Evolutionary conservation across 2,797 vertebrate species (phyloP), one percentile per base, ranked within the genome.

Genomic region (Prionace glauca): DNA sequence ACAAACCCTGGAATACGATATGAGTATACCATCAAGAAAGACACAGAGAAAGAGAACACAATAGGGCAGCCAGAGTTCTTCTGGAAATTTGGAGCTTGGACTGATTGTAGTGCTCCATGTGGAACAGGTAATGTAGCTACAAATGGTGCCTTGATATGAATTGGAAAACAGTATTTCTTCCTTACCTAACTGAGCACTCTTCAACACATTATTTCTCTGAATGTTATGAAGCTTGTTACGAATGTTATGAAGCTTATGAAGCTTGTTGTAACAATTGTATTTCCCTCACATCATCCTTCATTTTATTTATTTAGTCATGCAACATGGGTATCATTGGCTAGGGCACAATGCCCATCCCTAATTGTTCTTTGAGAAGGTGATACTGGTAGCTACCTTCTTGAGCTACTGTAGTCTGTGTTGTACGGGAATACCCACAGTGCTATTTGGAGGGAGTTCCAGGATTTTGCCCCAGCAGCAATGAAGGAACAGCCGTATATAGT

Each of bases 71-170:
- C 97, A 0, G 96, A 98, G 69, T 99, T 98, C 96, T 97, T 96
- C 94, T 99, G 99, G 99, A 98, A 98, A 91, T 98, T 98, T 0
- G 98, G 99, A 96, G 98, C 96, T 1, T 99, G 99, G 99, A 98
- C 98, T 0, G 97, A 98, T 96, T 99, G 99, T 97, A 99, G 98
- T 96, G 97, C 98, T 91, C 98, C 98, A 0, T 99, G 99, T 97
- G 99, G 99, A 94, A 96, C 97, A 96, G 99, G 99, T 99, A 97
- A 97, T 96, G 32, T 65, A 65, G 1, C 14, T 20, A 65, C 60
- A 91, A 92, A 20, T 69, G 18, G 32, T n/a, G 62, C 20, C 32
- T 56, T 91, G 60, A 65, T 36, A 2, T 32, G 60, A 26, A 87
- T 45, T 65, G 62, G 2, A 87, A 24, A 50, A 60, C 0, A 65